phyloP scores from a whole-genome alignment of 64 coral and sea anemone species.

The Montipora cactus region DNA sequence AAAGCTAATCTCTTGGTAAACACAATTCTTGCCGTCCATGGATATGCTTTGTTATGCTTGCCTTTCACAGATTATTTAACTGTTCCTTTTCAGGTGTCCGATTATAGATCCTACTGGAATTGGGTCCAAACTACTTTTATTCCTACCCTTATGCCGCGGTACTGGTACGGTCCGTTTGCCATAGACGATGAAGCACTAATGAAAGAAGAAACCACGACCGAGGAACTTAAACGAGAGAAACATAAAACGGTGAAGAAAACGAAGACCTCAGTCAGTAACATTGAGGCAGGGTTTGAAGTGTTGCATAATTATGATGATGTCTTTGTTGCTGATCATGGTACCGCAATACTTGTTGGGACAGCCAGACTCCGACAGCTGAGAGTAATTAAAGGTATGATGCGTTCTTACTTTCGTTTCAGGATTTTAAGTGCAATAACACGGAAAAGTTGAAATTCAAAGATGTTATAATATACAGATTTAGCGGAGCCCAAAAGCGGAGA shows the following conservation, averaged over 20 bases:
- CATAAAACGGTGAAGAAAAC: constrained; percentile 4
- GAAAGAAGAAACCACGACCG: constrained; percentile 26
- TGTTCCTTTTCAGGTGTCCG: constrained; percentile 27
- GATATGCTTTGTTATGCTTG: no score
- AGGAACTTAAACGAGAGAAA: constrained; percentile 51
- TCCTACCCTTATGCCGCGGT: constrained; percentile 76
- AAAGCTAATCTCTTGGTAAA: no score
- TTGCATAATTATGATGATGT: constrained; percentile 53
- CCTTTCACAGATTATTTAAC: neutral
- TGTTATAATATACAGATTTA: neutral
- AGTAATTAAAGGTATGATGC: constrained; percentile 53
- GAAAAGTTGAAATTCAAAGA: neutral
- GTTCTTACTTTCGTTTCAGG: neutral
- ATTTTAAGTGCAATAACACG: neutral
- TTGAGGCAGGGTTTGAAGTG: constrained; percentile 10
- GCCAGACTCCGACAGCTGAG: constrained; percentile 87
- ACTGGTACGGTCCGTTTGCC: constrained; percentile 87
- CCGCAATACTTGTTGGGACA: constrained; percentile 81
- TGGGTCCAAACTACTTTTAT: constrained; percentile 72
- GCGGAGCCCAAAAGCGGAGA: no score
- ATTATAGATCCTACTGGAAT: constrained; percentile 41
- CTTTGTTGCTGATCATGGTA: constrained; percentile 87
- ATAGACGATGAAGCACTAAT: constrained; percentile 53
- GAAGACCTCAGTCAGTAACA: constrained; percentile 11
- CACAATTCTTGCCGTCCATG: no score